A percentile compares a stretch with the other conserved stretches of the same genome.
Conservation (phyloP, 2,888 invertebrate genomes). For the Euplagia quadripunctaria region DNA sequence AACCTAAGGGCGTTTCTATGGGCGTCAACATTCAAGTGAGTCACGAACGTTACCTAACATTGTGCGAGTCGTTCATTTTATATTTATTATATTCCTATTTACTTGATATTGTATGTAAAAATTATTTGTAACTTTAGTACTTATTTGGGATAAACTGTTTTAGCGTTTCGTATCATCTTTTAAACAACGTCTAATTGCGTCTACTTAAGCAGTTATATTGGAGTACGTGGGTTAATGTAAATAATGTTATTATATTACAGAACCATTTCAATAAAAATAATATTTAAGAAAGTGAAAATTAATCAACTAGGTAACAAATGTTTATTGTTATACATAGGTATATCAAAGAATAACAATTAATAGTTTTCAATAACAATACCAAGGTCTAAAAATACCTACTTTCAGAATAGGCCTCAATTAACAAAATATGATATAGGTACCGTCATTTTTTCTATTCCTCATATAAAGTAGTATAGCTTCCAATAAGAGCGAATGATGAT, state of each 20-base stretch:
- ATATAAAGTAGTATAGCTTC: not conserved
- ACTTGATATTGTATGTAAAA: not conserved
- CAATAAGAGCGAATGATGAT: not conserved
- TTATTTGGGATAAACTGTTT: not conserved
- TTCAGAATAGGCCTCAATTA: no score
- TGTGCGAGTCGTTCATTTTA: not conserved
- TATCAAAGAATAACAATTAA: no score
- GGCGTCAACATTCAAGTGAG: conserved; percentile 80
- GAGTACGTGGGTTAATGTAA: not conserved
- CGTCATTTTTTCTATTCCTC: not conserved
- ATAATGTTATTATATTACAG: no score
- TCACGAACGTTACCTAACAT: conserved; percentile 18
- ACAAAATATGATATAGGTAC: not conserved
- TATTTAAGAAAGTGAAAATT: not conserved
- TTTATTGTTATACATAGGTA: no score
- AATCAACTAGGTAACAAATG: not conserved
- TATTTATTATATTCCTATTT: not conserved
- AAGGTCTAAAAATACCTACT: no score
- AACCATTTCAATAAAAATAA: not conserved
- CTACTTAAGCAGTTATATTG: not conserved
- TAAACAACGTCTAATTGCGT: not conserved
- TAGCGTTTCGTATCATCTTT: not conserved
- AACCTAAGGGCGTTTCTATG: conserved; percentile 78
- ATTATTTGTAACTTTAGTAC: not conserved
- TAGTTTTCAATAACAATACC: no score